Base-by-base conservation (phyloP, 2,113 vertebrate genomes). In the Hemiscyllium ocellatum region DNA sequence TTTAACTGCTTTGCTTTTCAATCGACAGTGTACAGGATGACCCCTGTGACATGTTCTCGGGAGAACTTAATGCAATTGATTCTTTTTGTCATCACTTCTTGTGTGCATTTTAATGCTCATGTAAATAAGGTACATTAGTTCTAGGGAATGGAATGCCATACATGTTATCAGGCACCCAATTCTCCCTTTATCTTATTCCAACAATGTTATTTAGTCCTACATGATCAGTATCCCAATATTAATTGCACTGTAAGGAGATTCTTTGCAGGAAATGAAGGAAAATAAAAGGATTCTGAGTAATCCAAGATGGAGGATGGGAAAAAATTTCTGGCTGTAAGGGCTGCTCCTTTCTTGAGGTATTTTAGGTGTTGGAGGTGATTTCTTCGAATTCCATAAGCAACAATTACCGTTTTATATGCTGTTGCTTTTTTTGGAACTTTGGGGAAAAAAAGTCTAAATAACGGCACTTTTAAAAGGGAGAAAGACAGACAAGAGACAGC, bases 1-100 rank as follows among this genome's bases (percentile, higher is more conserved):
- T 93, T 93, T 93, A 93, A 93, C 61, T 68, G 89, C 89, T 93
- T 66, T 37, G 6, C 61, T 66, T 66, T 93, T 66, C 89, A 93
- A 66, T 93, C 42, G 80, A 83, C 6, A 93, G 33, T 68, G 4
- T 5, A 22, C 17, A 66, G 89, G 89, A 93, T 20, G n/a, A 7
- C 61, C 56, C 89, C 89, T 68, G 33, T 93, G 89, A 37, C 61
- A 12, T 90, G 22, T n/a, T 93, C 89, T 37, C n/a, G 0, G 6
- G 33, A 93, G 89, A 68, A 8, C n/a, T 68, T 22, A 6, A 37
- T 68, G 61, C 65, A 66, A 65, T 93, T 90, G 29, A 65, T 90
- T 61, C 22, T 68, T 65, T 86, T 65, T 61, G 26, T 56, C 56
- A 37, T 37, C 37, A 42, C 61, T 42, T 93, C 61, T 66, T 68